A percentile compares a stretch with the other conserved stretches of the same genome.
Conservation (phyloP, 2,113 vertebrate genomes). For the Epinephelus cyanopodus region DNA sequence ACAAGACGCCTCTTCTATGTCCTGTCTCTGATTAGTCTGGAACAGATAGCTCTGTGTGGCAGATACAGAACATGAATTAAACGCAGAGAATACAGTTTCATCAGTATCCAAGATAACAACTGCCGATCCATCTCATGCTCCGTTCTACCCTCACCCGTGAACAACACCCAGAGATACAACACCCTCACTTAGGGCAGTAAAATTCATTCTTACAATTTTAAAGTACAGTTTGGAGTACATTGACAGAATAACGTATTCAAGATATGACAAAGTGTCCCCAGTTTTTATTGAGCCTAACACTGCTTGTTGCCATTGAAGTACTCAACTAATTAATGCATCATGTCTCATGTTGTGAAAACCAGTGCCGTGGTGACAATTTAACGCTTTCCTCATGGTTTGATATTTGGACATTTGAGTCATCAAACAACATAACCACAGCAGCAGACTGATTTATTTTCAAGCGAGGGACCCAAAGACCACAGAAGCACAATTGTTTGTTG, state of each 20-base stretch:
- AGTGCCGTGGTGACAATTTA: background rate
- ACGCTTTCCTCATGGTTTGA: background rate
- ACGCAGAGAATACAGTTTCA: no score
- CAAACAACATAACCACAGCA: background rate
- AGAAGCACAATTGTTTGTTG: background rate
- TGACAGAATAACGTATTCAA: background rate
- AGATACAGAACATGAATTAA: no score
- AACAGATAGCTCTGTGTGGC: no score
- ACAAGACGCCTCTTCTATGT: no score
- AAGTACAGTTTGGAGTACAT: background rate
- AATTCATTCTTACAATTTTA: no score
- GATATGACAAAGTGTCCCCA: background rate
- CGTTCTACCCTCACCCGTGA: no score
- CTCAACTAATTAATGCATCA: background rate
- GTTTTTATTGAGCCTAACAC: background rate
- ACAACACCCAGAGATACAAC: no score
- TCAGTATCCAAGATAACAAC: no score
- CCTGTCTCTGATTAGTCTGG: no score
- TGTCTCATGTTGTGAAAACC: background rate
- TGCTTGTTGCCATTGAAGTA: background rate
- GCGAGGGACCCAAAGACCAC: slow-evolving; percentile 2
- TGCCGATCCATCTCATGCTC: no score
- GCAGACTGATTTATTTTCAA: background rate
- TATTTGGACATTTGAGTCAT: background rate
- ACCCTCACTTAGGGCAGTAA: no score